phyloP scores from a whole-genome alignment of 2,113 vertebrate species.

The Melanostigma gelatinosum region DNA sequence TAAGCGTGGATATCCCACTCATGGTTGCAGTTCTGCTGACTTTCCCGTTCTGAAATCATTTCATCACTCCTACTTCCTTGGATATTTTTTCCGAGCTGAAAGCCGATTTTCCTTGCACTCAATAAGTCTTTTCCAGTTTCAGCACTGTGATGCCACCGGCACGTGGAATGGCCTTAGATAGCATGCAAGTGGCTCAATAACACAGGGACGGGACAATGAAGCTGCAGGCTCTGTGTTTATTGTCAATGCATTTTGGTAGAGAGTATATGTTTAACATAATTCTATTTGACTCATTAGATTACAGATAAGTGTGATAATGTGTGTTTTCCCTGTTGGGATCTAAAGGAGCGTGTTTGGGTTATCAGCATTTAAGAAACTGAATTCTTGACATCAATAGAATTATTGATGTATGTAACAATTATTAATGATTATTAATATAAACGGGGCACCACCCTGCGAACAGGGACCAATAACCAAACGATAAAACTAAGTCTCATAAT shows the following conservation, averaged over 20 bases:
- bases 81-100: slow-evolving; percentile 33
- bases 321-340: too few relatives aligned
- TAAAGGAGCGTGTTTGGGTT: too few relatives aligned
- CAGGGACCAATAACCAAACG: too few relatives aligned
- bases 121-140: slow-evolving; percentile 48
- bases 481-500: too few relatives aligned
- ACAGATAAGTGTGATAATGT: slow-evolving; percentile 45
- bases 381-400: too few relatives aligned
- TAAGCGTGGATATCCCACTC: slow-evolving; percentile 40
- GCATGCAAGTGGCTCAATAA: slow-evolving; percentile 30
- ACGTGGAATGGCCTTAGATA: slow-evolving; percentile 34
- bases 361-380: too few relatives aligned
- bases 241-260: slow-evolving; percentile 25
- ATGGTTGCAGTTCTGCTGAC: slow-evolving; percentile 52
- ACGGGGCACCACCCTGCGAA: too few relatives aligned
- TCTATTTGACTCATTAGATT: slow-evolving; percentile 57
- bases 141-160: slow-evolving; percentile 12
- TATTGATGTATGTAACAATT: too few relatives aligned
- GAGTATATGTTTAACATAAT: slow-evolving; percentile 43
- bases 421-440: too few relatives aligned
- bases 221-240: slow-evolving; percentile 38
- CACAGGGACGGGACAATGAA: slow-evolving; percentile 42
- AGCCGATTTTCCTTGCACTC: slow-evolving; percentile 50
- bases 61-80: slow-evolving; percentile 42
- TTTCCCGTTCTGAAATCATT: slow-evolving; percentile 32